These are phyloP conservation scores for Sciurus carolinensis DNA, from an alignment of 2,797 vertebrate species.

Conservation along the genomic window DNA sequence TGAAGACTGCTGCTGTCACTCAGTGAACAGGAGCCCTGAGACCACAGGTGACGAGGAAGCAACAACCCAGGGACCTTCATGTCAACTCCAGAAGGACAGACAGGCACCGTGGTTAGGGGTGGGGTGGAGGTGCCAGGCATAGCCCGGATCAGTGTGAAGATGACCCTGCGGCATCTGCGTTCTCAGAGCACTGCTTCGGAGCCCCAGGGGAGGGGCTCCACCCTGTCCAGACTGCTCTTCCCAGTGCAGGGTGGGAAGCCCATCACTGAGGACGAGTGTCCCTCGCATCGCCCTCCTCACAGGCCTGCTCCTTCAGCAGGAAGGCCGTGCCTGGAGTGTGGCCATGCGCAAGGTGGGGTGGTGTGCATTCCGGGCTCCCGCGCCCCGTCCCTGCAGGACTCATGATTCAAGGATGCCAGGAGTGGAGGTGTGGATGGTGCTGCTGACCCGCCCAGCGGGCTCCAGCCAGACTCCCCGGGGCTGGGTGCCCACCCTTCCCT, in stretches of 20 bases:
- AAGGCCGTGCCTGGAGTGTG: neutral
- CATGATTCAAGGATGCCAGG: neutral
- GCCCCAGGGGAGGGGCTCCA: fast-evolving
- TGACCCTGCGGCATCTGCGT: neutral
- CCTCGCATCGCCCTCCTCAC: too few relatives aligned
- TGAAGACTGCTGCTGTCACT: neutral
- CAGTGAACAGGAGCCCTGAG: neutral
- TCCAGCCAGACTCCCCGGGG: neutral
- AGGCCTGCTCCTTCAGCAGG: neutral
- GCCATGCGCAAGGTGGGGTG: too few relatives aligned
- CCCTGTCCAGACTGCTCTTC: too few relatives aligned
- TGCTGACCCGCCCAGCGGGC: fast-evolving
- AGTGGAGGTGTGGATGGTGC: fast-evolving
- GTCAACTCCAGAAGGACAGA: neutral
- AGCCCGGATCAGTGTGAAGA: too few relatives aligned
- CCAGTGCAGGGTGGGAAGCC: too few relatives aligned
- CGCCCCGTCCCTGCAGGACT: neutral
- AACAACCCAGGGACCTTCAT: neutral
- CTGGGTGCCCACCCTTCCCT: neutral
- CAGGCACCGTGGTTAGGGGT: fast-evolving
- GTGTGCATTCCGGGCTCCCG: neutral
- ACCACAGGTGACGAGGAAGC: neutral
- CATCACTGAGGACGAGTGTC: too few relatives aligned
- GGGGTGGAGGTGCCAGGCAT: too few relatives aligned
- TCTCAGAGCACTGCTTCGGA: too few relatives aligned